Evolutionary conservation across 2,113 vertebrate genomes (phyloP).

Genomic region (Brienomyrus brachyistius): DNA sequence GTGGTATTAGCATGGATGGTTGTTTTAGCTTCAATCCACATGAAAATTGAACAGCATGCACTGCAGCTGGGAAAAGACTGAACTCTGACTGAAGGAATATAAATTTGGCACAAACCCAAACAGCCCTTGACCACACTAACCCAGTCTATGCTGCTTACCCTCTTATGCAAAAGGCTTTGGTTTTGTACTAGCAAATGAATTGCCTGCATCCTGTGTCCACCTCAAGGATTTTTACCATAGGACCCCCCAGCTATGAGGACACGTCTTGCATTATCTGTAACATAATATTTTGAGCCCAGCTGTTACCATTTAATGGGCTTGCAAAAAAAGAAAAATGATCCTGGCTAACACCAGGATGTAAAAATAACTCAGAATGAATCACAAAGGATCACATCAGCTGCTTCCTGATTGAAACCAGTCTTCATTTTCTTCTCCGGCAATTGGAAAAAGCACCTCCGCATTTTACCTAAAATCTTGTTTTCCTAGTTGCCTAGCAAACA

Average conservation of each 20-base stretch:
- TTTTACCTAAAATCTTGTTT: background rate
- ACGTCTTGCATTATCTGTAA: conserved; percentile 13
- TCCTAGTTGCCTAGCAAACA: background rate
- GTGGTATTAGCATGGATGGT: background rate
- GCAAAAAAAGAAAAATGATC: background rate
- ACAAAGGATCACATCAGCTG: background rate
- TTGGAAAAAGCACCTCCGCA: background rate
- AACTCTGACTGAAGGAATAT: background rate
- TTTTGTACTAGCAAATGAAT: background rate
- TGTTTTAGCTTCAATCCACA: background rate
- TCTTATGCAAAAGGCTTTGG: background rate
- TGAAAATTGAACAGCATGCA: background rate
- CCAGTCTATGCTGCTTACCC: background rate
- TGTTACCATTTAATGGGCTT: conserved; percentile 8
- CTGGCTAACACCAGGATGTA: conserved; percentile 4
- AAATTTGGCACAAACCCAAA: background rate
- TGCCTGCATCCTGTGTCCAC: background rate
- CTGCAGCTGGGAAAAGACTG: background rate
- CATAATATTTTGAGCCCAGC: conserved; percentile 5
- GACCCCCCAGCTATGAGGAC: background rate
- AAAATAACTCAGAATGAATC: conserved; percentile 10
- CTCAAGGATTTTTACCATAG: conserved; percentile 11
- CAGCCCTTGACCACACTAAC: background rate
- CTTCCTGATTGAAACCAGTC: conserved; percentile 4
- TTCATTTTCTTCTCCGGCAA: background rate